Percentiles rank a stretch among this genome's conserved stretches.
Evolutionary conservation across 1,140 invertebrate genomes (phyloP).

Genomic region (Gryon sp.): DNA sequence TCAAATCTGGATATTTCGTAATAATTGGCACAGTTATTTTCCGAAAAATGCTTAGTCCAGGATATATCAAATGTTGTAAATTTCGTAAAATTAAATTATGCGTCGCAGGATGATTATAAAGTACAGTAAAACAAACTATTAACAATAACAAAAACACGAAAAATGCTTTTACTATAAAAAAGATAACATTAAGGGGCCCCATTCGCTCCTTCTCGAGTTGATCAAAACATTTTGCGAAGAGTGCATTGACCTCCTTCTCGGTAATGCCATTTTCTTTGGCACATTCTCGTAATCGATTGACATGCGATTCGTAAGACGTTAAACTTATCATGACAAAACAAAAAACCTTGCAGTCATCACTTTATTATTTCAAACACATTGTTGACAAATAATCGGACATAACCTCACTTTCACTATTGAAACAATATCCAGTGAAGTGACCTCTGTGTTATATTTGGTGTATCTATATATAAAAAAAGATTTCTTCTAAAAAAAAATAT

Average conservation of each 20-base stretch:
- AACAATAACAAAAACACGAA: conserved; percentile 41
- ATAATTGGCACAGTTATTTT: conserved; percentile 83
- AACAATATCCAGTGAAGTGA: no score
- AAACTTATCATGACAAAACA: conserved; percentile 62
- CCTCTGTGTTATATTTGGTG: no score
- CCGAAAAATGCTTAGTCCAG: conserved; percentile 82
- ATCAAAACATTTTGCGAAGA: conserved; percentile 79
- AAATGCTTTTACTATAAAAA: conserved; percentile 39
- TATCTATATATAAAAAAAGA: no score
- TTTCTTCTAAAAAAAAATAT: no score
- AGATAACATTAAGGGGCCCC: conserved; percentile 31
- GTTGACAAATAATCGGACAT: conserved; percentile 39
- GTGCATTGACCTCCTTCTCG: conserved; percentile 78
- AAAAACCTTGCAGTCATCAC: conserved; percentile 3
- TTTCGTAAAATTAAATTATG: conserved; percentile 82
- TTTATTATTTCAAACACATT: neutral
- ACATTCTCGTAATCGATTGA: conserved; percentile 68
- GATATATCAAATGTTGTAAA: conserved; percentile 86
- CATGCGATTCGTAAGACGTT: conserved; percentile 63
- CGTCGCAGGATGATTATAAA: conserved; percentile 78
- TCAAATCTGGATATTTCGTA: conserved; percentile 82
- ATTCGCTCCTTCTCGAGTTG: conserved; percentile 70
- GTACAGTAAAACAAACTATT: conserved; percentile 64
- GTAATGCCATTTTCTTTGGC: conserved; percentile 74
- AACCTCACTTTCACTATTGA: conserved; percentile 16